Evolutionary conservation across 2,113 vertebrate species (phyloP).

Genomic region (Otis tarda): DNA sequence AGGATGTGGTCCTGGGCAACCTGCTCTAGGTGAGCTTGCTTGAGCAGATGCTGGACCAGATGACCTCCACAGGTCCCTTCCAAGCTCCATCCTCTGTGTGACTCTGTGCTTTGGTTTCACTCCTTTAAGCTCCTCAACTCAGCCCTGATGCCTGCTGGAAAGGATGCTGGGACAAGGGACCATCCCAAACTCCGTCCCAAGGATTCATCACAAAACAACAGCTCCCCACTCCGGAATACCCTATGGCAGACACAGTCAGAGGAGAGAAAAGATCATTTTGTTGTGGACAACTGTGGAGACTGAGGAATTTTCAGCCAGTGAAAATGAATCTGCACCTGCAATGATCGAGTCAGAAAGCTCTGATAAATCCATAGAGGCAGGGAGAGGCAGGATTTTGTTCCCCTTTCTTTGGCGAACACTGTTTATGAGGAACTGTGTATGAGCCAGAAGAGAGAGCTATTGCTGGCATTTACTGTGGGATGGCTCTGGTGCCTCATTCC

Average conservation of each 20-base stretch:
- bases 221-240: neutral
- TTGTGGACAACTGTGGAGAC: accelerated
- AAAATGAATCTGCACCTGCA: neutral
- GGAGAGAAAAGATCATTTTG: neutral
- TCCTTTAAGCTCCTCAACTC: neutral
- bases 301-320: neutral
- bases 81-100: no score
- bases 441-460: neutral
- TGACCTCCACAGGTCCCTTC: neutral
- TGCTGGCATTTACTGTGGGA: neutral
- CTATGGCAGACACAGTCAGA: neutral
- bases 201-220: neutral
- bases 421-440: neutral
- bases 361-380: no score
- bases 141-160: neutral
- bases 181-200: neutral
- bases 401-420: neutral
- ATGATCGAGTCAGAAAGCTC: neutral
- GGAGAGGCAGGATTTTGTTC: neutral
- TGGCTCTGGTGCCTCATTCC: neutral
- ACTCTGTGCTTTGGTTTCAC: neutral
- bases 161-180: no score
- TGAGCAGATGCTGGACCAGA: neutral
- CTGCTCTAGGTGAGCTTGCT: neutral
- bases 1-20: no score